Conservation (phyloP, 2,888 invertebrate genomes). For the Liposcelis brunnea region DNA sequence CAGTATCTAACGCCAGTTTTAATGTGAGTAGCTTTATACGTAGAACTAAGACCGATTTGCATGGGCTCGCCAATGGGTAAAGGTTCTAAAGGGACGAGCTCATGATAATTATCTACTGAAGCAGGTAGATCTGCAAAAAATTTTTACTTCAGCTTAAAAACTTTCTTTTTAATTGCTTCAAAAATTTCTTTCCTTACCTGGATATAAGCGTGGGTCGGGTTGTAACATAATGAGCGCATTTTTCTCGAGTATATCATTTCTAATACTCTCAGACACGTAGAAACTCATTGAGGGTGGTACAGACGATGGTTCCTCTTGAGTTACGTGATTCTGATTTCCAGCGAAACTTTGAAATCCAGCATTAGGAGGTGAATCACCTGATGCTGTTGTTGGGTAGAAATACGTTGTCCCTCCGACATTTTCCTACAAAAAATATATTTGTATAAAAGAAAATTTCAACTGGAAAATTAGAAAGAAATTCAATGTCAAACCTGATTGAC, state of each 20-base stretch:
- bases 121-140: constrained; percentile 52
- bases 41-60: constrained; percentile 59
- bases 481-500: constrained; percentile 9
- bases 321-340: constrained; percentile 41
- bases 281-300: constrained; percentile 32
- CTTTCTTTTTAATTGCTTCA: neutral
- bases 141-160: neutral
- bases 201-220: constrained; percentile 46
- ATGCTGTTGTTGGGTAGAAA: constrained; percentile 53
- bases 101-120: constrained; percentile 80
- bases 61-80: constrained; percentile 38
- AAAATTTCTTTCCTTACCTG: constrained; percentile 24
- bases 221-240: constrained; percentile 57
- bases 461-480: constrained; percentile 5
- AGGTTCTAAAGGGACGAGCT: constrained; percentile 69
- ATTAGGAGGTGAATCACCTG: constrained; percentile 18
- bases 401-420: constrained; percentile 91
- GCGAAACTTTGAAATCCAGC: constrained; percentile 39
- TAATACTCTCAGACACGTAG: constrained; percentile 71
- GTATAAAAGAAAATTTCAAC: too few species aligned
- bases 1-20: constrained; percentile 74
- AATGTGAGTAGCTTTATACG: constrained; percentile 79
- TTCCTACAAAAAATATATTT: constrained; percentile 38
- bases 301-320: constrained; percentile 20
- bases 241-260: constrained; percentile 56